Conservation (phyloP, 23 tunicate species). For the Trididemnum nubilum region DNA sequence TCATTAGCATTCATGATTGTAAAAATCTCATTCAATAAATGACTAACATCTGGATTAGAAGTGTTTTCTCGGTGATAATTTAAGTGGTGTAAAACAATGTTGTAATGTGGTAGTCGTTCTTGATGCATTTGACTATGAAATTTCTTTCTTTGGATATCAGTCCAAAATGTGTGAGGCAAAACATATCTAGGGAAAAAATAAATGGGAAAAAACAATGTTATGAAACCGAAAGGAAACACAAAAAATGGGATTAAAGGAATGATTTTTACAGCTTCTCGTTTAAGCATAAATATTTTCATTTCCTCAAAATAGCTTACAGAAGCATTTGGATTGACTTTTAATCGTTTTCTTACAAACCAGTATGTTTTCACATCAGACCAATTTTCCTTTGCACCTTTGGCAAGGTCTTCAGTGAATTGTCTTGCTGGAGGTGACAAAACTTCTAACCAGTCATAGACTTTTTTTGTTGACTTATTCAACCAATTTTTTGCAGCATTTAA, state of each 20-base stretch:
- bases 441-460: not conserved
- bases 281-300: slow-evolving; percentile 8
- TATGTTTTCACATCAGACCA: slow-evolving; percentile 12
- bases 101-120: slow-evolving; percentile 6
- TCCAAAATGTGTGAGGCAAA: slow-evolving; percentile 30
- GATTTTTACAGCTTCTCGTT: slow-evolving; percentile 16
- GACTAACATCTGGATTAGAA: not conserved
- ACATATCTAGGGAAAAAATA: slow-evolving; percentile 38
- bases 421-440: slow-evolving; percentile 9
- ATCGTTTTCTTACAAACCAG: not conserved
- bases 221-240: slow-evolving; percentile 24
- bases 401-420: not conserved
- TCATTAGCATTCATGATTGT: not conserved
- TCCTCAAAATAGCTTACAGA: slow-evolving; percentile 21
- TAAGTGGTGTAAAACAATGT: slow-evolving; percentile 23
- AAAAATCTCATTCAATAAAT: not conserved
- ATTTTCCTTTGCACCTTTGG: not conserved
- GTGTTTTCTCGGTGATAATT: slow-evolving; percentile 25
- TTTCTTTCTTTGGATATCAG: not conserved
- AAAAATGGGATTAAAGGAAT: slow-evolving; percentile 18
- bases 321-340: slow-evolving; percentile 17
- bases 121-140: slow-evolving; percentile 22
- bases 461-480: too few species aligned
- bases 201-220: slow-evolving; percentile 2
- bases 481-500: too few species aligned